Percentiles rank a stretch among this genome's conserved stretches.
phyloP scores from a whole-genome alignment of 2,113 vertebrate genomes.

The Triplophysa rosa region DNA sequence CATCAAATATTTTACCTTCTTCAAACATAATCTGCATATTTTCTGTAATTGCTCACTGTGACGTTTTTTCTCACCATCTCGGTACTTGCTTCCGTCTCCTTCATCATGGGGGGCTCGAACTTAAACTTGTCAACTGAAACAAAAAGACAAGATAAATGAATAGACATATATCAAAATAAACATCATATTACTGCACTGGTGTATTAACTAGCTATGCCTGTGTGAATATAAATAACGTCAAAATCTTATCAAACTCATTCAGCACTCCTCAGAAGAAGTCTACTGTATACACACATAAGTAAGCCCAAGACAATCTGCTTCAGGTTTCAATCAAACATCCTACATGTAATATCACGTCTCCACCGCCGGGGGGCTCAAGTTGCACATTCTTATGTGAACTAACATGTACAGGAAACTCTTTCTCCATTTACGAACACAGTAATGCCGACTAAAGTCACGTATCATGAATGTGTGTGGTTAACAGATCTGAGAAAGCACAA shows the following conservation, averaged over 20 bases:
- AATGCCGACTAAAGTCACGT: not conserved
- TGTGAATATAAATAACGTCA: not conserved
- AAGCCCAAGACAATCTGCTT: not conserved
- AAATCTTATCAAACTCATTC: not conserved
- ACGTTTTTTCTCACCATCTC: slow-evolving; percentile 81
- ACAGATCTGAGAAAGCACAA: not conserved
- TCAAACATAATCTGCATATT: not conserved
- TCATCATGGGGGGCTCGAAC: slow-evolving; percentile 88
- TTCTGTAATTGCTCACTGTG: not conserved
- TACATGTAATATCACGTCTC: not conserved
- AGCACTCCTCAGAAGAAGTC: not conserved
- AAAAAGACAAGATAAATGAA: slow-evolving; percentile 55
- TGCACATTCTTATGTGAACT: not conserved
- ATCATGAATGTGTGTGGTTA: not conserved
- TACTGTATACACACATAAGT: not conserved
- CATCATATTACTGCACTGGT: slow-evolving; percentile 46
- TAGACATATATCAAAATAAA: not conserved
- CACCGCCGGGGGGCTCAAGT: slow-evolving; percentile 7
- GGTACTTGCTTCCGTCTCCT: slow-evolving; percentile 93
- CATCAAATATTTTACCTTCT: not conserved
- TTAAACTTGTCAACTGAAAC: slow-evolving; percentile 90
- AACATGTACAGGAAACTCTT: not conserved
- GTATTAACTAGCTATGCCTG: not conserved
- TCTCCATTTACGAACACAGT: not conserved
- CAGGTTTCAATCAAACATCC: not conserved